Conservation (phyloP, 2,888 invertebrate species). For the Polymixis lichenea region DNA sequence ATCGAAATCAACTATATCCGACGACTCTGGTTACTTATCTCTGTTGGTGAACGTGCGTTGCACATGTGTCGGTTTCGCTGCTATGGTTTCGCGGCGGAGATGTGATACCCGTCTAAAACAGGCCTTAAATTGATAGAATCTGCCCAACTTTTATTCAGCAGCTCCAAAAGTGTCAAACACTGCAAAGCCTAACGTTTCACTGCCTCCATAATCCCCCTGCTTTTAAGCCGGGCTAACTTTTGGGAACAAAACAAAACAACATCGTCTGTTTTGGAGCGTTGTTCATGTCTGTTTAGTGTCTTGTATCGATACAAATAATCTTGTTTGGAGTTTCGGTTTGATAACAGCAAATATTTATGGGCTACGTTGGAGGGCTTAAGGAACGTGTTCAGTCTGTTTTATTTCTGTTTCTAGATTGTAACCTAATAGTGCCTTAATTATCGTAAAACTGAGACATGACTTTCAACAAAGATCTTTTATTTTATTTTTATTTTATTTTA, state of each 20-base stretch:
- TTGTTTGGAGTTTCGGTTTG: constrained; percentile 43
- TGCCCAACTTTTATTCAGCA: background rate
- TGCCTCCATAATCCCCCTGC: constrained; percentile 23
- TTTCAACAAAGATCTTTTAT: background rate
- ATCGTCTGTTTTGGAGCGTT: constrained; percentile 31
- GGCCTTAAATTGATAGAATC: background rate
- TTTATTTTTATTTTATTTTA: too few relatives aligned
- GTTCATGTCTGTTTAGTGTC: constrained; percentile 52
- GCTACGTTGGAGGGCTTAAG: constrained; percentile 2
- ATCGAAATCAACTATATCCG: too few relatives aligned
- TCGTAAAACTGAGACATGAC: background rate
- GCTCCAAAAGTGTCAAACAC: constrained; percentile 11
- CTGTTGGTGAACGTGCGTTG: too few relatives aligned
- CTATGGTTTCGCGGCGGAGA: too few relatives aligned
- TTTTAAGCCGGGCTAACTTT: constrained; percentile 32
- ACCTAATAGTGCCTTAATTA: background rate
- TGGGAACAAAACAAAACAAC: constrained; percentile 27
- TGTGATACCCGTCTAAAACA: background rate
- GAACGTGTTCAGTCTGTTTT: background rate
- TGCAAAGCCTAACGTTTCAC: background rate
- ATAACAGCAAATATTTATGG: constrained; percentile 39
- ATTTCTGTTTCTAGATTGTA: background rate
- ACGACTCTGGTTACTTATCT: too few relatives aligned
- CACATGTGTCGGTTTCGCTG: too few relatives aligned
- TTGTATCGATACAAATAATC: constrained; percentile 43